Evolutionary conservation across 2,113 vertebrate species (phyloP).

Genomic region (Mugil cephalus): DNA sequence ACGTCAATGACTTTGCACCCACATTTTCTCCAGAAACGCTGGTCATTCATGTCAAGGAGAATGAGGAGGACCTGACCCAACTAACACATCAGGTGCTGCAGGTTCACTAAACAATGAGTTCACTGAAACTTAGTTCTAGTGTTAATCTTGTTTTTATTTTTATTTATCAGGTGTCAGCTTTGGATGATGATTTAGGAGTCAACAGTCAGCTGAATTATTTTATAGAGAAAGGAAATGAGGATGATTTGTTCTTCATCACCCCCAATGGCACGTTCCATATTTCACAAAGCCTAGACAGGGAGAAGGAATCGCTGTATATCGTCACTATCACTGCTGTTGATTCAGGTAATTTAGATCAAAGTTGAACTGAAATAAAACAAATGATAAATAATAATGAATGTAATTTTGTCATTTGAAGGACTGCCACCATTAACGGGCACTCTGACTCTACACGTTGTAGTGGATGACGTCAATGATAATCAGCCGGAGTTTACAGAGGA

Average conservation of each 20-base stretch:
- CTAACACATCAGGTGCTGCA: constrained; percentile 58
- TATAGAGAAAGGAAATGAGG: constrained; percentile 45
- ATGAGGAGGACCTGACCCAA: constrained; percentile 47
- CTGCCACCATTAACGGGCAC: constrained; percentile 79
- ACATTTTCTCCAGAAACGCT: constrained; percentile 63
- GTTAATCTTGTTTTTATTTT: background rate
- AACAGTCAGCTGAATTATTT: constrained; percentile 71
- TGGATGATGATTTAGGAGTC: constrained; percentile 71
- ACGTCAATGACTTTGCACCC: constrained; percentile 70
- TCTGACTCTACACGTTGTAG: constrained; percentile 73
- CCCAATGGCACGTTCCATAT: constrained; percentile 63
- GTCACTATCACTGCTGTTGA: constrained; percentile 78
- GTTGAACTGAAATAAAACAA: background rate
- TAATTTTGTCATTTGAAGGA: constrained; percentile 67
- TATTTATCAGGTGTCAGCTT: constrained; percentile 62
- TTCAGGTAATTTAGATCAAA: constrained; percentile 73
- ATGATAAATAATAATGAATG: background rate
- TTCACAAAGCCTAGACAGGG: constrained; percentile 73
- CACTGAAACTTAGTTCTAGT: background rate
- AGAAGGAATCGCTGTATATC: constrained; percentile 60
- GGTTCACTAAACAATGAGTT: background rate
- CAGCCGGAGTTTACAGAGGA: constrained; percentile 74
- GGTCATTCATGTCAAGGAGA: constrained; percentile 59
- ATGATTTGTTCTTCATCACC: constrained; percentile 60
- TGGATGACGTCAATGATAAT: constrained; percentile 85